Percentiles rank a stretch among this genome's conserved stretches.
Conservation (phyloP, 2,113 vertebrate species). For the Megalops atlanticus region DNA sequence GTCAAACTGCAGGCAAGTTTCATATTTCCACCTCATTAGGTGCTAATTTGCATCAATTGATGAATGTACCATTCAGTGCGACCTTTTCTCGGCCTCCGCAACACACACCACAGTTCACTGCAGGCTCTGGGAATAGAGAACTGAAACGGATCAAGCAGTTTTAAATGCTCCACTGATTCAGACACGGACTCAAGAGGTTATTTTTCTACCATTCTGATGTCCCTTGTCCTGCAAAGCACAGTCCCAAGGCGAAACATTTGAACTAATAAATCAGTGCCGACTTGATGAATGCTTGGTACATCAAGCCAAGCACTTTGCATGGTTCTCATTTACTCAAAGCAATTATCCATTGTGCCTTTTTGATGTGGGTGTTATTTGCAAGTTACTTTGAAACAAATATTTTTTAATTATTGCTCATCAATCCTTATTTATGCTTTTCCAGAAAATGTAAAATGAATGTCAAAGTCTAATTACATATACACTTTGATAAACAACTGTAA, state of each 20-base stretch:
- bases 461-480: too few relatives aligned
- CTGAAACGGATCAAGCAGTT: neutral
- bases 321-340: too few relatives aligned
- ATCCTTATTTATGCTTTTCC: too few relatives aligned
- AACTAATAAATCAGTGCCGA: too few relatives aligned
- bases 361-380: too few relatives aligned
- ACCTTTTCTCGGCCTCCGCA: neutral
- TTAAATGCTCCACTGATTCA: neutral
- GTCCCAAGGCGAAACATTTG: neutral
- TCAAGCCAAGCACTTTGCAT: too few relatives aligned
- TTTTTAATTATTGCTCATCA: too few relatives aligned
- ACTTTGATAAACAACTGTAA: too few relatives aligned
- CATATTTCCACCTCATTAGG: neutral
- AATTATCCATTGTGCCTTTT: too few relatives aligned
- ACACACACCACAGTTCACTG: conserved; percentile 7
- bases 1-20: neutral
- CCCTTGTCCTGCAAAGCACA: neutral
- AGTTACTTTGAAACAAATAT: too few relatives aligned
- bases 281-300: too few relatives aligned
- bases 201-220: neutral
- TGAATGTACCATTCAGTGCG: neutral
- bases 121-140: neutral
- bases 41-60: conserved; percentile 8
- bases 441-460: too few relatives aligned
- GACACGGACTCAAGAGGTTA: neutral